Base-by-base conservation (phyloP, 2,113 vertebrate genomes). In the Petrocephalus microphthalmus region DNA sequence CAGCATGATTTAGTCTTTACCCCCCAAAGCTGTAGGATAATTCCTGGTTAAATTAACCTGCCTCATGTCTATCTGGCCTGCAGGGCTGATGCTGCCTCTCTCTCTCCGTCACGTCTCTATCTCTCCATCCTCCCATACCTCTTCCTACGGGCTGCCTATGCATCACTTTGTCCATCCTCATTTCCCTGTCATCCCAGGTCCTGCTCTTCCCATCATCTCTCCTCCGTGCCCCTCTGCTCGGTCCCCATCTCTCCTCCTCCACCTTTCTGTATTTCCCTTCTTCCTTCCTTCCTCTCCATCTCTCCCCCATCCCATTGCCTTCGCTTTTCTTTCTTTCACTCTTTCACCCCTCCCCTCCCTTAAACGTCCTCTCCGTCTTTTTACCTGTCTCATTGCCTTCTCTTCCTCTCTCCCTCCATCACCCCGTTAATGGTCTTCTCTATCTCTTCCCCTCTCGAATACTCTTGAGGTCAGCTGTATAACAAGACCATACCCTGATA, bases 1-100 rank as follows among this genome's bases (percentile, higher is more conserved):
- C 42, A 86, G 45, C 91, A 89, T 88, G 22, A 88, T 90, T 93
- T 91, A 86, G 52, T 88, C 74, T 47, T 1, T 52, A 2, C 84
- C n/a, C 25, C 47, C 17, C n/a, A 11, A 2, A 5, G 45, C 7
- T 22, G 42, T 6, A 84, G 8, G 8, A 84, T 49, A 22, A 25
- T 25, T 25, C 11, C 22, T 15, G 11, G 20, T 11, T 13, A n/a
- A 22, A 54, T 85, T 54, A 7, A n/a, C 29, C 1, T 54, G 53
- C 52, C 52, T 15, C 10, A 8, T 54, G 10, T 45, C 20, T 45
- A 19, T 42, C 33, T 42, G 42, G 8, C 42, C 33, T 19, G 37
- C 29, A 0, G 71, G 29, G 33, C 15, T 78, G 5, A 51, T 84
- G 82, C 82, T 11, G 45, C 82, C 15, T 81, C 2, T 85, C 67